A percentile compares a stretch with the other conserved stretches of the same genome.
These are phyloP conservation scores for Cuniculus paca DNA, from an alignment of 2,797 vertebrate genomes.

Conservation along the genomic window DNA sequence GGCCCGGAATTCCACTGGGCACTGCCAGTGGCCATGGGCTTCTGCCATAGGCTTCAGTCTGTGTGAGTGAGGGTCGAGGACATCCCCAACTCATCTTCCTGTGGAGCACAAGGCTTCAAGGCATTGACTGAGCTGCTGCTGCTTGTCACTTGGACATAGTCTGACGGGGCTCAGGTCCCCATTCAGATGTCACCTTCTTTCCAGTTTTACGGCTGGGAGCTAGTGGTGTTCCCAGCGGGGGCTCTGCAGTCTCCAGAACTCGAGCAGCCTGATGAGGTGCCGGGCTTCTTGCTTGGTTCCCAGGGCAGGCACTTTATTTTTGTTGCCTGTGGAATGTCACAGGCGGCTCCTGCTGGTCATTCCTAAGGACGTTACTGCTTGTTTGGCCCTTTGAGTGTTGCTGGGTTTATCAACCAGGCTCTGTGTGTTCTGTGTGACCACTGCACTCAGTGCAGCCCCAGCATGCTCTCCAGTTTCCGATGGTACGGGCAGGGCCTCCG, in stretches of 20 bases:
- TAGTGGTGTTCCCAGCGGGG: background rate
- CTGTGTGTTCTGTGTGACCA: background rate
- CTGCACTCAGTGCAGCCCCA: background rate
- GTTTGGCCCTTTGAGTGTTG: background rate
- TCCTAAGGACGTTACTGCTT: background rate
- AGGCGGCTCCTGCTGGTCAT: background rate
- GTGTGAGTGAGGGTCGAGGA: background rate
- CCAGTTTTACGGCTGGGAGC: background rate
- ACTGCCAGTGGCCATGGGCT: background rate
- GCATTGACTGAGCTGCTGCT: background rate
- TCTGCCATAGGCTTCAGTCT: background rate
- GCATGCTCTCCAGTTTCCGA: background rate
- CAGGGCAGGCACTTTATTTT: background rate
- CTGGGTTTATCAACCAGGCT: background rate
- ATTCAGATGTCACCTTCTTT: background rate
- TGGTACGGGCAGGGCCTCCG: background rate
- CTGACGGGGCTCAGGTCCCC: background rate
- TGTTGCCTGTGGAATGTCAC: background rate
- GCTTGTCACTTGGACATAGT: background rate
- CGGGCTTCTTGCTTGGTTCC: background rate
- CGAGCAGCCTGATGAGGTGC: background rate
- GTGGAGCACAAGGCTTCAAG: background rate
- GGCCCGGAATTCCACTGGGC: background rate
- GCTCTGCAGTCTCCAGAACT: background rate
- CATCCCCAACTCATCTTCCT: background rate